Evolutionary conservation across 2,888 invertebrate species (phyloP).

Genomic region (Tetropium fuscum): DNA sequence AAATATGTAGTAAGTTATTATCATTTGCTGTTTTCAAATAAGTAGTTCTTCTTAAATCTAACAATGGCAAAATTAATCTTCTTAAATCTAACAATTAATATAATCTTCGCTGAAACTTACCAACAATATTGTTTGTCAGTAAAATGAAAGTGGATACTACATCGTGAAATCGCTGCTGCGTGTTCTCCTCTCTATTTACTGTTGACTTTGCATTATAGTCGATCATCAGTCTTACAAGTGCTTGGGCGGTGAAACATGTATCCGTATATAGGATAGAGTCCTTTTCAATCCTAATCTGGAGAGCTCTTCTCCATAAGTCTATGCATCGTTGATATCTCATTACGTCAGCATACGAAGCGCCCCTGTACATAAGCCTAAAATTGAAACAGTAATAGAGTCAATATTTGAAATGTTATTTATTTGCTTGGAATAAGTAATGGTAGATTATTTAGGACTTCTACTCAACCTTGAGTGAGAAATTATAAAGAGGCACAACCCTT

Average conservation of each 20-base stretch:
- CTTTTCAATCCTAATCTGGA: conserved; percentile 82
- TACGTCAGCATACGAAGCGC: conserved; percentile 80
- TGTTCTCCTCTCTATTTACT: conserved; percentile 67
- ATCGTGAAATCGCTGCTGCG: conserved; percentile 75
- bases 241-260: conserved; percentile 88
- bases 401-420: too few relatives aligned
- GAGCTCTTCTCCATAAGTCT: conserved; percentile 87
- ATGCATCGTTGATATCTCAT: conserved; percentile 85
- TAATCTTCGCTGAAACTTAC: conserved; percentile 41
- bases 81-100: background rate
- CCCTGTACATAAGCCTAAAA: conserved; percentile 68
- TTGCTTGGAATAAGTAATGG: too few relatives aligned
- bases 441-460: too few relatives aligned
- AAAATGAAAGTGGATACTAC: conserved; percentile 77
- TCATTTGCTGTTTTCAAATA: too few relatives aligned
- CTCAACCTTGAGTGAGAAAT: too few relatives aligned
- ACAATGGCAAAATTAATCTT: too few relatives aligned
- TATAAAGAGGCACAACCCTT: too few relatives aligned
- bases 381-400: too few relatives aligned
- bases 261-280: conserved; percentile 83
- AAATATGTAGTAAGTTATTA: too few relatives aligned
- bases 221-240: conserved; percentile 85
- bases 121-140: conserved; percentile 73
- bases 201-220: conserved; percentile 75
- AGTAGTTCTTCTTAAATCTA: too few relatives aligned